Percentiles rank a stretch among this genome's conserved stretches.
phyloP scores from a whole-genome alignment of 2,797 vertebrate genomes.

The Gambelia wislizenii region DNA sequence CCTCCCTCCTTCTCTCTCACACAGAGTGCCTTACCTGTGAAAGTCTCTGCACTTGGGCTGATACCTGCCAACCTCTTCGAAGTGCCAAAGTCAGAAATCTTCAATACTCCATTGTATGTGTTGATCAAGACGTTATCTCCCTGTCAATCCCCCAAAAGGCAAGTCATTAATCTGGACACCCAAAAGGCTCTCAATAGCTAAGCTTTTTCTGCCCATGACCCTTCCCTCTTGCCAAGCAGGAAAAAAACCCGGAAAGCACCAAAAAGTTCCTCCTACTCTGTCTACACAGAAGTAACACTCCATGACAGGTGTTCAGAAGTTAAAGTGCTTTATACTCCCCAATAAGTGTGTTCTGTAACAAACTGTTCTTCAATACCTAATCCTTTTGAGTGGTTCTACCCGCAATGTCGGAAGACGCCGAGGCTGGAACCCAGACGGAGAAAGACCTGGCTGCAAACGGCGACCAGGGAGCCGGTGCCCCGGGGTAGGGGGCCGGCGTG shows the following conservation, averaged over 20 bases:
- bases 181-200: neutral
- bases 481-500: no score
- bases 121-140: constrained; percentile 94
- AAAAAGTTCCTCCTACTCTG: neutral
- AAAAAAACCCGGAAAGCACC: neutral
- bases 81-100: constrained; percentile 95
- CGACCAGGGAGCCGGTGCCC: no score
- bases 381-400: no score
- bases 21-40: constrained; percentile 80
- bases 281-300: neutral
- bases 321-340: neutral
- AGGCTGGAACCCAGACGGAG: no score
- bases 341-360: neutral
- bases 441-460: no score
- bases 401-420: no score
- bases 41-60: constrained; percentile 92
- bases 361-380: no score
- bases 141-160: constrained; percentile 66
- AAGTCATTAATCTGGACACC: neutral
- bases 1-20: fast-evolving
- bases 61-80: constrained; percentile 93
- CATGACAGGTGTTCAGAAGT: neutral
- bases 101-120: constrained; percentile 92
- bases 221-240: neutral
- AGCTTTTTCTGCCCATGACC: neutral